Evolutionary conservation across 1,140 invertebrate genomes (phyloP), one percentile per base, ranked within the genome.

Genomic region (Conus ventricosus): DNA sequence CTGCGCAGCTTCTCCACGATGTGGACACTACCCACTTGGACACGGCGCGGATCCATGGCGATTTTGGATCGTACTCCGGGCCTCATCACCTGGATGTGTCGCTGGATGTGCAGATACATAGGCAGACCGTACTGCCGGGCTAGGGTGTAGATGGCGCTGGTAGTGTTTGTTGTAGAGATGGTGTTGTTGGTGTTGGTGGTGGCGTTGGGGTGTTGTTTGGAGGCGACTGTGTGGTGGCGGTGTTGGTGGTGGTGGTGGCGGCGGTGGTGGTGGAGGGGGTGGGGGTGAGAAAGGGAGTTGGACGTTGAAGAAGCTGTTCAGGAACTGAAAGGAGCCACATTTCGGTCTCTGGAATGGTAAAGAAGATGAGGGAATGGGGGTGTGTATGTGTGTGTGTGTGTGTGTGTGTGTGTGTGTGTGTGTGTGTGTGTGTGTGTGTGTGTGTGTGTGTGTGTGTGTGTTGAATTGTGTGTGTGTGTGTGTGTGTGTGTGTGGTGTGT

Each of bases 11-110:
- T 87, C 15, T 78, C 20, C 15, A 76, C 75, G 8, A 76, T 54
- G 85, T 87, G 85, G 2, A 87, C 75, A n/a, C 85, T 87, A 8
- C 71, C 85, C 27, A 87, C 85, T 7, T 20, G n/a, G 5, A 80
- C 39, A 3, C 54, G 5, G 5, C 53, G 51, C 6, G 85, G 85
- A n/a, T 78, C 85, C 71, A 25, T 8, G 4, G 75, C 75, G 5
- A 54, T 15, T n/a, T 87, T 87, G 67, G 71, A 87, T 2, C 75
- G 51, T 1, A 23, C 0, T 0, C 71, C 39, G 1, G 85, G 51
- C 1, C 25, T n/a, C 67, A 15, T n/a, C 23, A 87, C 20, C 6
- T 55, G 8, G 15, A 6, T 17, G n/a, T 87, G 27, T 5, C 85
- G 39, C 20, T 10, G 4, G 5, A 17, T 80, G 85, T 87, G 85